These are phyloP conservation scores for Rambutsinella grinnellia DNA, from an alignment of 2,888 invertebrate genomes.

Conservation along the genomic window DNA sequence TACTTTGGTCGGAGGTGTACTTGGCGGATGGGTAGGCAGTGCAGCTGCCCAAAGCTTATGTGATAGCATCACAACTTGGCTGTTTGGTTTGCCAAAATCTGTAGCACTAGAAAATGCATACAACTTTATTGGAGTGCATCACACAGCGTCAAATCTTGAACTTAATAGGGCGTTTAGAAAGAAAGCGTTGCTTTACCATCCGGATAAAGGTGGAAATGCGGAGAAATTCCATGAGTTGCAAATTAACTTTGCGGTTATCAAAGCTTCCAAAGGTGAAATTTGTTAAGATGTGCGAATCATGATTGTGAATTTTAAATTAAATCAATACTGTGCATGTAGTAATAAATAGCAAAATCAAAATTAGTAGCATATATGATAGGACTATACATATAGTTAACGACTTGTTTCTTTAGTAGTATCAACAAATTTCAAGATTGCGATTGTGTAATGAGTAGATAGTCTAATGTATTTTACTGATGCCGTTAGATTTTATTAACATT, in stretches of 20 bases:
- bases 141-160: constrained; percentile 13
- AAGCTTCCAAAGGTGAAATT: constrained; percentile 11
- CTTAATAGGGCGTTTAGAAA: constrained; percentile 17
- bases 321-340: too few species aligned
- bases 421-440: too few species aligned
- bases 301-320: neutral
- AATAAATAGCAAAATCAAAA: too few species aligned
- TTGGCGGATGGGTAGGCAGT: constrained; percentile 12
- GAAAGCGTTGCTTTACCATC: constrained; percentile 31
- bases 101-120: constrained; percentile 33
- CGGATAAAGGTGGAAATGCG: constrained; percentile 33
- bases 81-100: constrained; percentile 31
- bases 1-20: constrained; percentile 13
- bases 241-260: constrained; percentile 26
- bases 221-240: constrained; percentile 29
- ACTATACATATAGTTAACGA: too few species aligned
- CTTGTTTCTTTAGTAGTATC: too few species aligned
- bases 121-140: constrained; percentile 15
- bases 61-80: constrained; percentile 9
- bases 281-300: too few species aligned
- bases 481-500: too few species aligned
- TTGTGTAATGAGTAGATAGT: too few species aligned
- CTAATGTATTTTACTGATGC: too few species aligned
- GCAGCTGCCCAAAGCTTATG: neutral
- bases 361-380: too few species aligned